phyloP scores from a whole-genome alignment of 2,797 vertebrate species.

The Botia kubotai region DNA sequence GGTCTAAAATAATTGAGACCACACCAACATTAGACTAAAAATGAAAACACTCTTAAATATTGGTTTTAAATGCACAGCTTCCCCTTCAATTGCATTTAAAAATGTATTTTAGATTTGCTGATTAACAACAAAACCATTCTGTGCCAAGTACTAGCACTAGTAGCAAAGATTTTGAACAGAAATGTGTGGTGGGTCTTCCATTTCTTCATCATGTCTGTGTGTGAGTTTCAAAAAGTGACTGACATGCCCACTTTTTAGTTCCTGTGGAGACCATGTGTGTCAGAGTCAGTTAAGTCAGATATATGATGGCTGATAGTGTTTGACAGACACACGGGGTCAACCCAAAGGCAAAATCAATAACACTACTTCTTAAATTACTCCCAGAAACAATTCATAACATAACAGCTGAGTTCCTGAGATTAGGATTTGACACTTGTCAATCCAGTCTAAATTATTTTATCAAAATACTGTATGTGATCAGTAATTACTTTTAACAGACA shows the following conservation, averaged over 20 bases:
- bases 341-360: slow-evolving; percentile 45
- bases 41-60: background rate
- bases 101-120: background rate
- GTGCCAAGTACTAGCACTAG: background rate
- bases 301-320: slow-evolving; percentile 36
- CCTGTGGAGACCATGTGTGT: slow-evolving; percentile 37
- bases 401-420: slow-evolving; percentile 16
- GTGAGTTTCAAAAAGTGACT: slow-evolving; percentile 20
- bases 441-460: background rate
- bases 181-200: background rate
- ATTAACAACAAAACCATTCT: background rate
- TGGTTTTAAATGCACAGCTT: background rate
- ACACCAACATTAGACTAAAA: background rate
- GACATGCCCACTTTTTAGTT: slow-evolving; percentile 39
- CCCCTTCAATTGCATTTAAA: background rate
- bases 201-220: slow-evolving; percentile 11
- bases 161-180: background rate
- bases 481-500: slow-evolving; percentile 6
- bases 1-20: no score
- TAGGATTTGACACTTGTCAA: background rate
- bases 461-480: background rate
- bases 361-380: slow-evolving; percentile 9
- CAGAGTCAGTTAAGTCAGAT: slow-evolving; percentile 36
- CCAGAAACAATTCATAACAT: slow-evolving; percentile 21
- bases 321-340: slow-evolving; percentile 48